A percentile compares a stretch with the other conserved stretches of the same genome.
Evolutionary conservation across 2,113 vertebrate species (phyloP).

Genomic region (Ornithorhynchus anatinus): DNA sequence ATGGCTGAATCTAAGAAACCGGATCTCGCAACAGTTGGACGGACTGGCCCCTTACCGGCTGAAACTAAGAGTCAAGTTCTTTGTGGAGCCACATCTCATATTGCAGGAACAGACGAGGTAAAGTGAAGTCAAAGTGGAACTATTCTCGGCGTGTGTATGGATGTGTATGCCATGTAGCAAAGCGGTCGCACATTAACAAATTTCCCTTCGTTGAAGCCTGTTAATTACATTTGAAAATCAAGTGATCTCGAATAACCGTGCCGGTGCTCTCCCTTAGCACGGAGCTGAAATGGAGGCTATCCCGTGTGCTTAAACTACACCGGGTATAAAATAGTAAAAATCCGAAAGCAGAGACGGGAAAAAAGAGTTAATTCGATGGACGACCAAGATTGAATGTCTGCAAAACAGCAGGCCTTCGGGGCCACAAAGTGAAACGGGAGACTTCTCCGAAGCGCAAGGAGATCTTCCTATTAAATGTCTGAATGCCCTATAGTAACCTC

Average conservation of each 20-base stretch:
- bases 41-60: conserved; percentile 90
- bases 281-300: not conserved
- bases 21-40: conserved; percentile 97
- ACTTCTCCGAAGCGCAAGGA: conserved; percentile 21
- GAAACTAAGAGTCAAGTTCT: conserved; percentile 94
- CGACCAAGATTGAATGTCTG: not conserved
- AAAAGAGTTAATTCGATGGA: not conserved
- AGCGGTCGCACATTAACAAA: accelerated
- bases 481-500: conserved; percentile 88
- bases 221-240: too few species aligned
- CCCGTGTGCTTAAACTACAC: too few species aligned
- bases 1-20: conserved; percentile 97
- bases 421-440: not conserved
- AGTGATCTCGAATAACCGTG: too few species aligned
- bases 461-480: not conserved
- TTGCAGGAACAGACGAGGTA: conserved; percentile 98
- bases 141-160: not conserved
- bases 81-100: conserved; percentile 97
- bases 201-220: too few species aligned
- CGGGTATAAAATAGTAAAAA: too few species aligned
- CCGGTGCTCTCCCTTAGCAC: not conserved
- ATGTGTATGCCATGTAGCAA: not conserved
- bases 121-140: conserved; percentile 4
- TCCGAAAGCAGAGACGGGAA: not conserved
- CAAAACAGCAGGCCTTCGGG: not conserved